Conservation (phyloP, 2,797 vertebrate genomes). For the Mastacembelus armatus region DNA sequence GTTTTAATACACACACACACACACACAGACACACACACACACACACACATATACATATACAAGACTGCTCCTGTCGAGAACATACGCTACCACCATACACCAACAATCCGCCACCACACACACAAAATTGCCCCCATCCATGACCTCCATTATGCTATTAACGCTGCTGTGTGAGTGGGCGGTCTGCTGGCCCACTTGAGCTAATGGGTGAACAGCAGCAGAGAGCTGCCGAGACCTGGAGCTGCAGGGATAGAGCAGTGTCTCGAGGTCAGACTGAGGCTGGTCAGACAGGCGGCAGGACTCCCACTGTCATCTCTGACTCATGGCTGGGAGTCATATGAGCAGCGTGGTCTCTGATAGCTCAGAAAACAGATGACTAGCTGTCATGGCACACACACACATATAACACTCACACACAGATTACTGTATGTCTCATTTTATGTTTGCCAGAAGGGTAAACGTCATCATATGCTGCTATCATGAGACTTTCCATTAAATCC, state of each 20-base stretch:
- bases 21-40: neutral
- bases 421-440: slow-evolving; percentile 34
- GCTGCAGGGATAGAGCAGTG: slow-evolving; percentile 29
- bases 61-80: neutral
- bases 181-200: slow-evolving; percentile 20
- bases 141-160: slow-evolving; percentile 65
- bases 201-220: slow-evolving; percentile 47
- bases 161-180: slow-evolving; percentile 49
- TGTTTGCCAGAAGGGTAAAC: slow-evolving; percentile 25
- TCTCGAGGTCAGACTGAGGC: slow-evolving; percentile 44
- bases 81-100: slow-evolving; percentile 27
- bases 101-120: slow-evolving; percentile 44
- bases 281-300: slow-evolving; percentile 48
- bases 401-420: slow-evolving; percentile 8
- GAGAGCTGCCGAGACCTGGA: slow-evolving; percentile 41
- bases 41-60: slow-evolving; percentile 8
- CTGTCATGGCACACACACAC: slow-evolving; percentile 16
- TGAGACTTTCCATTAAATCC: slow-evolving; percentile 29
- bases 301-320: slow-evolving; percentile 64
- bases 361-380: slow-evolving; percentile 52
- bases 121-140: slow-evolving; percentile 48
- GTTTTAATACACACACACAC: too few species aligned
- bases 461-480: slow-evolving; percentile 23
- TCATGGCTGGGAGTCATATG: slow-evolving; percentile 64
- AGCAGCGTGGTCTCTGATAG: slow-evolving; percentile 45